phyloP scores from a whole-genome alignment of 2,113 vertebrate genomes.

The Halcyon senegalensis region DNA sequence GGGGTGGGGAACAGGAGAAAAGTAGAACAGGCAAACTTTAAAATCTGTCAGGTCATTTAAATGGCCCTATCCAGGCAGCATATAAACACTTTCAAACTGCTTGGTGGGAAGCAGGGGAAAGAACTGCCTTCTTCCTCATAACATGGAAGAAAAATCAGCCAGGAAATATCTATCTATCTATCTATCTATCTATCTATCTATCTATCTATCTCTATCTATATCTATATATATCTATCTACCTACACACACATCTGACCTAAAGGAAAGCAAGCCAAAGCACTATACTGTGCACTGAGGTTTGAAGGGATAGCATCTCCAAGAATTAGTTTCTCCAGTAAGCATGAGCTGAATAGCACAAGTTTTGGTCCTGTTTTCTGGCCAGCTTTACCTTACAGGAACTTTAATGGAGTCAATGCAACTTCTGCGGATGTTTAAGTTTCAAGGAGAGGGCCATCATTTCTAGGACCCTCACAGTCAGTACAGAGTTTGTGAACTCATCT shows the following conservation, averaged over 20 bases:
- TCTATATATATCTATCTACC: not conserved
- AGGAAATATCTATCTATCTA: not conserved
- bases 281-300: not conserved
- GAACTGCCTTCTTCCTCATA: not conserved
- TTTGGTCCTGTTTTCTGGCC: not conserved
- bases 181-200: not conserved
- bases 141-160: not conserved
- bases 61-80: not conserved
- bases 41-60: not conserved
- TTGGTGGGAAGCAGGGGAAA: not conserved
- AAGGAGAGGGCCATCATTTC: not conserved
- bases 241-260: not conserved
- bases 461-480: not conserved
- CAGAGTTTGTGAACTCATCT: not conserved
- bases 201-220: rapidly evolving
- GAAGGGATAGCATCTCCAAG: not conserved
- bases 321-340: not conserved
- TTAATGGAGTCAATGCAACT: not conserved
- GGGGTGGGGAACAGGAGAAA: not conserved
- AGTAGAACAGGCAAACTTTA: not conserved
- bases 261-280: not conserved
- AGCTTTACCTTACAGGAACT: not conserved
- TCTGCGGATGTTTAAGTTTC: not conserved
- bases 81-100: not conserved
- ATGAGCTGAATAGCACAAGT: not conserved